Conservation (phyloP, 2,797 vertebrate species). For the Cuniculus paca region DNA sequence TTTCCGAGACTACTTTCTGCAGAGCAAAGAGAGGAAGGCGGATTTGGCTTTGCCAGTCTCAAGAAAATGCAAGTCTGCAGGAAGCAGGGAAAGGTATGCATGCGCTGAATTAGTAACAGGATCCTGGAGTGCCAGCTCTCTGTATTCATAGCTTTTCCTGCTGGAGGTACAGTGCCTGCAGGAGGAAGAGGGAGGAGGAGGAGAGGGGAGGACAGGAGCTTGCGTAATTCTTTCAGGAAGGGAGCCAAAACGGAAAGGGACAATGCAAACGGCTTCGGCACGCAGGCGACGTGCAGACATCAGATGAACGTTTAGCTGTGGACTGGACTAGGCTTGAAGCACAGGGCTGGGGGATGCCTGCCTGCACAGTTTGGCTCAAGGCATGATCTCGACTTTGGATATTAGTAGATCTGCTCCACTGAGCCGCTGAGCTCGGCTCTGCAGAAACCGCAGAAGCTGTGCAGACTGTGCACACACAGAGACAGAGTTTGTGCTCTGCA, state of each 20-base stretch:
- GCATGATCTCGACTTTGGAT: constrained; percentile 60
- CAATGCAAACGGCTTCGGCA: constrained; percentile 88
- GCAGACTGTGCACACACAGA: neutral
- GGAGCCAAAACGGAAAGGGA: constrained; percentile 87
- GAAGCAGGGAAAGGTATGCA: constrained; percentile 77
- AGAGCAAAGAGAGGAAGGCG: neutral
- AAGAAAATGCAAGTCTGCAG: constrained; percentile 14
- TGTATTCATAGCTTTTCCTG: constrained; percentile 81
- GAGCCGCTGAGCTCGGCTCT: neutral
- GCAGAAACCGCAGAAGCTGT: constrained; percentile 46
- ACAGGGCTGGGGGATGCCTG: constrained; percentile 3
- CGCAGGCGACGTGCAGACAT: constrained; percentile 83
- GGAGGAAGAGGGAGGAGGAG: constrained; percentile 72
- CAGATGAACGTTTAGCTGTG: constrained; percentile 75
- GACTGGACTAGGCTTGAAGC: constrained; percentile 71
- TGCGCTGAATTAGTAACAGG: constrained; percentile 79
- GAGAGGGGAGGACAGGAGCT: constrained; percentile 81
- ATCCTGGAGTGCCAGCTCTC: constrained; percentile 78
- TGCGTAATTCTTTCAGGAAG: constrained; percentile 91
- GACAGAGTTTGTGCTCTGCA: neutral
- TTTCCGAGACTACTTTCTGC: neutral
- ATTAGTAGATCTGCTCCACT: neutral
- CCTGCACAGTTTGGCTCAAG: constrained; percentile 60
- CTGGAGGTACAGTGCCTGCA: constrained; percentile 78
- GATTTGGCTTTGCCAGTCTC: constrained; percentile 32